A percentile compares a stretch with the other conserved stretches of the same genome.
Evolutionary conservation across 2,888 invertebrate species (phyloP).

Genomic region (Apodemia hepburni): DNA sequence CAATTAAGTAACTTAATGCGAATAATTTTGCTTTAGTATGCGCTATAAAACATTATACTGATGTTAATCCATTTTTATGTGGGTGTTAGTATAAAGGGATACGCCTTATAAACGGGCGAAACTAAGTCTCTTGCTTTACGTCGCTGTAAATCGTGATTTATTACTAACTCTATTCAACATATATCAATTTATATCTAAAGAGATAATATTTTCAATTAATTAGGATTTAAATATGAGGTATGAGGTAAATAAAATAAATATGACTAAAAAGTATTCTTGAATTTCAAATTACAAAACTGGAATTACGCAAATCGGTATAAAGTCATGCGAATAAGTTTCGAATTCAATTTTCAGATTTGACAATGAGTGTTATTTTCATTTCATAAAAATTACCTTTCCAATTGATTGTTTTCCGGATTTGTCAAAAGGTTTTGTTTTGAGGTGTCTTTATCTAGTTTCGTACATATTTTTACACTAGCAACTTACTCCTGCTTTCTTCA

Average conservation of each 20-base stretch:
- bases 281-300: too few relatives aligned
- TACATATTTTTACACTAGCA: too few relatives aligned
- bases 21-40: conserved; percentile 15
- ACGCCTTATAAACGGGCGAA: conserved; percentile 31
- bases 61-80: conserved; percentile 21
- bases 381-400: too few relatives aligned
- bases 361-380: too few relatives aligned
- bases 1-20: conserved; percentile 20
- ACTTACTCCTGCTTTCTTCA: too few relatives aligned
- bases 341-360: too few relatives aligned
- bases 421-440: too few relatives aligned
- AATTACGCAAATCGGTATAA: conserved; percentile 13
- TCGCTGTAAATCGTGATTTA: conserved; percentile 43
- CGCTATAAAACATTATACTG: conserved; percentile 15
- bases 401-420: too few relatives aligned
- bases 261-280: too few relatives aligned
- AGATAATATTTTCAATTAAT: conserved; percentile 14
- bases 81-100: conserved; percentile 15
- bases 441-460: too few relatives aligned
- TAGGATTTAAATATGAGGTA: neutral
- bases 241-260: too few relatives aligned
- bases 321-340: too few relatives aligned
- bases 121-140: conserved; percentile 38
- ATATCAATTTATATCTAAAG: conserved; percentile 17
- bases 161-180: conserved; percentile 18